Evolutionary conservation across 2,888 invertebrate genomes (phyloP).

Genomic region (Sphaerophoria taeniata): DNA sequence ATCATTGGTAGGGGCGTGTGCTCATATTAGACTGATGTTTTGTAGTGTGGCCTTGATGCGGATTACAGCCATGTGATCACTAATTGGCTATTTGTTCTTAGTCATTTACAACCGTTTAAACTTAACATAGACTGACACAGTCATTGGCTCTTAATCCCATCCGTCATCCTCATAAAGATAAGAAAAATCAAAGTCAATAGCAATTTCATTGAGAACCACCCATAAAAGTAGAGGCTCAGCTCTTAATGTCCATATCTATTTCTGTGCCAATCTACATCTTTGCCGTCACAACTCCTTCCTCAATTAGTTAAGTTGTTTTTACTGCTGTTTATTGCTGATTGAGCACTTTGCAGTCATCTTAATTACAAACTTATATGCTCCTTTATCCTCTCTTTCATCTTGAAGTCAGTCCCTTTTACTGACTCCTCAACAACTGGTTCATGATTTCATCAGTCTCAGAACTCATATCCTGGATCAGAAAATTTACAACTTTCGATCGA

Average conservation of each 20-base stretch:
- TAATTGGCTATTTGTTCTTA: too few relatives aligned
- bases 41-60: too few relatives aligned
- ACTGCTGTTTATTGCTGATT: slow-evolving; percentile 32
- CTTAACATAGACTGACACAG: too few relatives aligned
- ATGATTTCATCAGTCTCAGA: not conserved
- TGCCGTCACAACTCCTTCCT: slow-evolving; percentile 12
- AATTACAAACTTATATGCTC: slow-evolving; percentile 33
- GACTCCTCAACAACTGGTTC: slow-evolving; percentile 9
- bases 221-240: not conserved
- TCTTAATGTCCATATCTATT: not conserved
- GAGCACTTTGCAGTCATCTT: slow-evolving; percentile 43
- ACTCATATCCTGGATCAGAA: not conserved
- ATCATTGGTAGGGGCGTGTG: too few relatives aligned
- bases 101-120: too few relatives aligned
- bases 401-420: not conserved
- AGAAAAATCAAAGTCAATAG: slow-evolving; percentile 12
- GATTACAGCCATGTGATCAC: too few relatives aligned
- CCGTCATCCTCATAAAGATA: too few relatives aligned
- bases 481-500: slow-evolving; percentile 39
- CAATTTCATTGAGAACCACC: slow-evolving; percentile 24
- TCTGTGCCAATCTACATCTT: slow-evolving; percentile 9
- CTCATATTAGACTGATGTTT: too few relatives aligned
- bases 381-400: not conserved
- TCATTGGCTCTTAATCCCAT: too few relatives aligned
- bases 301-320: slow-evolving; percentile 30